Percentiles rank a stretch among this genome's conserved stretches.
These are phyloP conservation scores for Achatina immaculata DNA, from an alignment of 1,140 invertebrate genomes.

Conservation along the genomic window DNA sequence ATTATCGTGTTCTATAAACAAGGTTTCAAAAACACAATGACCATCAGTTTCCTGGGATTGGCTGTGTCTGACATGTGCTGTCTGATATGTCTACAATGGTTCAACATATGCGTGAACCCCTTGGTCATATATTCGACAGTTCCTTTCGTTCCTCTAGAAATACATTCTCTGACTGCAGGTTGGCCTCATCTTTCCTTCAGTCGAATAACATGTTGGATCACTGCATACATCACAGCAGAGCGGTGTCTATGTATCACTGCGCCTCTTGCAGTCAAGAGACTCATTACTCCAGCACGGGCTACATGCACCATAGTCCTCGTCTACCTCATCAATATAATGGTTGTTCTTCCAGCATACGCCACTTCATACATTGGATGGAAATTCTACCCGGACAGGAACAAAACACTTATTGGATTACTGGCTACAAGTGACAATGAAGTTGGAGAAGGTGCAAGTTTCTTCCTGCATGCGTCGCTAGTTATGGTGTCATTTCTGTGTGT, in stretches of 20 bases:
- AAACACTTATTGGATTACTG: slow-evolving; percentile 9
- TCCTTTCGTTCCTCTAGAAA: not conserved
- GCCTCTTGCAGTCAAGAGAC: not conserved
- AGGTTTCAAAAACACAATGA: slow-evolving; percentile 5
- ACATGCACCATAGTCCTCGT: not conserved
- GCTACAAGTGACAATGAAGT: not conserved
- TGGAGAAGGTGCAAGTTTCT: not conserved
- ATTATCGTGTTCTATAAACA: slow-evolving; percentile 1
- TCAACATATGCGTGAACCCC: slow-evolving; percentile 13
- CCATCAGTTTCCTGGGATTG: slow-evolving; percentile 1
- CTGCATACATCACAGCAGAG: slow-evolving; percentile 16
- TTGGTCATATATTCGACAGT: not conserved
- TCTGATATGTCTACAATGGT: not conserved
- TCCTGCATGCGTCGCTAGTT: not conserved
- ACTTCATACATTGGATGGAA: slow-evolving; percentile 17
- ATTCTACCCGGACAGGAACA: slow-evolving; percentile 16
- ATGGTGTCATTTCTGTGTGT: not conserved
- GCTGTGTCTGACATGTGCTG: slow-evolving; percentile 11
- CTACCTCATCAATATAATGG: not conserved
- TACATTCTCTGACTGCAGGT: not conserved
- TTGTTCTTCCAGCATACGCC: not conserved
- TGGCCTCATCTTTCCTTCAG: not conserved
- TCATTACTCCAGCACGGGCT: slow-evolving; percentile 10
- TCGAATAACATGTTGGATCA: slow-evolving; percentile 20
- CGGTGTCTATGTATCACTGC: slow-evolving; percentile 5